Conservation (phyloP, 2,113 vertebrate species). For the Lophochroa leadbeateri region DNA sequence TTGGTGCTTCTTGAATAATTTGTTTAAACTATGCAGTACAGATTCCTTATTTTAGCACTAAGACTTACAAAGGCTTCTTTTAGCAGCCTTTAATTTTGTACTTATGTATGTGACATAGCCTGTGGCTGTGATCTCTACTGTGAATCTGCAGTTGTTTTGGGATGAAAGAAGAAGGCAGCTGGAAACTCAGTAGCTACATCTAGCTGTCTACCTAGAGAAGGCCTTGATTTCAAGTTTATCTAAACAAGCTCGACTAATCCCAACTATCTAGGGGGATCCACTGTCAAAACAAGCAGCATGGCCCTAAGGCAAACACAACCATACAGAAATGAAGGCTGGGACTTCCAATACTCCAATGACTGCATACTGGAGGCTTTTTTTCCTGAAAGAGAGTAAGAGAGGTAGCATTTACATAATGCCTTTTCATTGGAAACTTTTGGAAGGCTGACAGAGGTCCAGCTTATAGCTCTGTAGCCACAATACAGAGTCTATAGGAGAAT, state of each 20-base stretch:
- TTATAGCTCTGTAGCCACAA: constrained; percentile 84
- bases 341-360: constrained; percentile 84
- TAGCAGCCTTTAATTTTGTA: constrained; percentile 85
- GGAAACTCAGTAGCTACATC: constrained; percentile 91
- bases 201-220: constrained; percentile 94
- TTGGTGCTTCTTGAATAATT: constrained; percentile 73
- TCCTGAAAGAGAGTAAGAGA: constrained; percentile 84
- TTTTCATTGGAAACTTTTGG: constrained; percentile 94
- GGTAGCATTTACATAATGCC: constrained; percentile 98
- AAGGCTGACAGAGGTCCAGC: constrained; percentile 85
- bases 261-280: constrained; percentile 98
- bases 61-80: constrained; percentile 84
- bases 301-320: constrained; percentile 97
- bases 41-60: constrained; percentile 84
- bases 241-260: constrained; percentile 99
- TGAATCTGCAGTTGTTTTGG: constrained; percentile 88
- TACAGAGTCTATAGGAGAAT: constrained; percentile 86
- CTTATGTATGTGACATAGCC: constrained; percentile 85
- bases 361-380: constrained; percentile 80
- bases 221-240: constrained; percentile 97
- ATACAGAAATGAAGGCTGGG: constrained; percentile 89
- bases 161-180: constrained; percentile 97
- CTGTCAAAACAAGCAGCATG: constrained; percentile 99
- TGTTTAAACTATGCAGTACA: constrained; percentile 78
- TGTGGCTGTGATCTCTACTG: constrained; percentile 89